phyloP scores from a whole-genome alignment of 2,113 vertebrate species.

The Burhinus oedicnemus region DNA sequence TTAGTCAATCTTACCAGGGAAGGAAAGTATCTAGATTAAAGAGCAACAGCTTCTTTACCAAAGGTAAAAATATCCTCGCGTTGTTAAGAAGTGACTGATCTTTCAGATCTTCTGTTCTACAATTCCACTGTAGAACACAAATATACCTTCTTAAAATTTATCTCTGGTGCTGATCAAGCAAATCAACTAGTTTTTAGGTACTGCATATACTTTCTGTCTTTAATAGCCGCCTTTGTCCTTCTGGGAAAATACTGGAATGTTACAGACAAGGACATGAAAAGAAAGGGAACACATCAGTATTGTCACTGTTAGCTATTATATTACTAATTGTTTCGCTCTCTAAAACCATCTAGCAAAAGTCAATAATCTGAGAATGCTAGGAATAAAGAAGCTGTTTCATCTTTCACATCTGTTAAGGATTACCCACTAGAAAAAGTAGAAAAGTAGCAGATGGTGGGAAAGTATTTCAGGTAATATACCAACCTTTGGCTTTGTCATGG shows the following conservation, averaged over 20 bases:
- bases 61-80: neutral
- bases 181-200: neutral
- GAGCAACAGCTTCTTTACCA: neutral
- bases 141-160: neutral
- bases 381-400: constrained; percentile 35
- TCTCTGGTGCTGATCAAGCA: neutral
- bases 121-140: neutral
- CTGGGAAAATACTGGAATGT: neutral
- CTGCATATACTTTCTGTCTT: neutral
- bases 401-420: constrained; percentile 3
- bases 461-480: constrained; percentile 52
- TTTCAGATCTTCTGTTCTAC: neutral
- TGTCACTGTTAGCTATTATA: neutral
- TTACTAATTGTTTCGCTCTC: neutral
- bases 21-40: neutral
- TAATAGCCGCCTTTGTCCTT: neutral
- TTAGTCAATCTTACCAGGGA: neutral
- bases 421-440: neutral
- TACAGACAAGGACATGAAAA: neutral
- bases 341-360: neutral
- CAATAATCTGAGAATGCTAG: neutral
- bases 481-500: constrained; percentile 91
- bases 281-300: neutral
- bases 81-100: neutral
- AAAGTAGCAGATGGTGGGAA: neutral